Percentiles rank a stretch among this genome's conserved stretches.
Conservation (phyloP, 2,797 vertebrate genomes). For the Onychomys arenicola region DNA sequence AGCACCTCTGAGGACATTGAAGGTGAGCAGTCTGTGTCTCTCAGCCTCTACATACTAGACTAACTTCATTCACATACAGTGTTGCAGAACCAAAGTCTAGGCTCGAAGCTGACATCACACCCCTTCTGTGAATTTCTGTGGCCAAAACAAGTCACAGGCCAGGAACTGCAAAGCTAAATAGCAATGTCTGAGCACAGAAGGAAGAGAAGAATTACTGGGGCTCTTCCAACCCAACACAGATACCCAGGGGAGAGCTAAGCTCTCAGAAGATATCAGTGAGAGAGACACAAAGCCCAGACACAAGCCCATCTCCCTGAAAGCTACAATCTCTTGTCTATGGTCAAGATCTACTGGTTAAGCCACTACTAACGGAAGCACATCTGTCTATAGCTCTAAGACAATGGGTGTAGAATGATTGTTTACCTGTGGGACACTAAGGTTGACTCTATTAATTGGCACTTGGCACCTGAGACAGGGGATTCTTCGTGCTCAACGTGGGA, state of each 20-base stretch:
- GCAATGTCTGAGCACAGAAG: background rate
- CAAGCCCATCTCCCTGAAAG: constrained; percentile 46
- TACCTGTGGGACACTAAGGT: constrained; percentile 79
- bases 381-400: constrained; percentile 17
- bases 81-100: background rate
- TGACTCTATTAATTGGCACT: constrained; percentile 80
- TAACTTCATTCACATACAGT: background rate
- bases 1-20: background rate
- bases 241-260: background rate
- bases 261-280: background rate
- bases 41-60: background rate
- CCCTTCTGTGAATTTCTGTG: background rate
- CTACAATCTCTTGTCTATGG: background rate
- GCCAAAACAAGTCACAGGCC: background rate
- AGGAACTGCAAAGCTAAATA: constrained; percentile 4
- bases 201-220: background rate
- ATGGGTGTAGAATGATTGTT: constrained; percentile 51
- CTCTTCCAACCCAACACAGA: background rate
- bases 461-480: constrained; percentile 77
- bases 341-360: background rate
- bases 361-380: background rate
- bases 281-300: background rate
- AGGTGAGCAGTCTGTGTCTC: background rate
- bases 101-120: background rate
- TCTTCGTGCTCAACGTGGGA: constrained; percentile 74